phyloP scores from a whole-genome alignment of 2,888 invertebrate genomes.

The Drosophila pegasa region DNA sequence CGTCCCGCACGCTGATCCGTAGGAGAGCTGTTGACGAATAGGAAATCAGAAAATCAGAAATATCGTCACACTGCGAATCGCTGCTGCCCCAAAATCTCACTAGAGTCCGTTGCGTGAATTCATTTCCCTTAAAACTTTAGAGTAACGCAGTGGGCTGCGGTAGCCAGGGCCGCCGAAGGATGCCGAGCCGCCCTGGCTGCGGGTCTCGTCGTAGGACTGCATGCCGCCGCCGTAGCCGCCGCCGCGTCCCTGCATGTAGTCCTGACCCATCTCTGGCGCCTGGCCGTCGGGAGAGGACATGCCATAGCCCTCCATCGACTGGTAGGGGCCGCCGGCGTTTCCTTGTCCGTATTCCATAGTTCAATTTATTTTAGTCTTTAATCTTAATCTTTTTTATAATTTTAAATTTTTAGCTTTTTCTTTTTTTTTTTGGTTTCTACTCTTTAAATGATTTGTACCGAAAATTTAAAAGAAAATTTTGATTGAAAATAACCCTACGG shows the following conservation, averaged over 20 bases:
- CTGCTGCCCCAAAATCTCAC: no score
- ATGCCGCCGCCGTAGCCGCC: slow-evolving; percentile 29
- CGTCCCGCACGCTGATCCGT: slow-evolving; percentile 45
- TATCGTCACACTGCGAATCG: no score
- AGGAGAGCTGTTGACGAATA: slow-evolving; percentile 45
- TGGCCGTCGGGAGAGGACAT: slow-evolving; percentile 54
- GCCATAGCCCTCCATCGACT: slow-evolving; percentile 48
- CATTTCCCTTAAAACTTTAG: slow-evolving; percentile 63
- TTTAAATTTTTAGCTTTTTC: not conserved
- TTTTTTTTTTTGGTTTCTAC: not conserved
- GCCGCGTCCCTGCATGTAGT: slow-evolving; percentile 35
- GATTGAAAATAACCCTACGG: slow-evolving; percentile 7
- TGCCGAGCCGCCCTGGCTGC: slow-evolving; percentile 53
- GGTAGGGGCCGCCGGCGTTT: slow-evolving; percentile 40
- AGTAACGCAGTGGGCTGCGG: slow-evolving; percentile 63
- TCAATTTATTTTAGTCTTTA: not conserved
- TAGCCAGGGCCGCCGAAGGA: slow-evolving; percentile 65
- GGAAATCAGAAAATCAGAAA: not conserved
- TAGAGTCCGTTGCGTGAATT: slow-evolving; percentile 69
- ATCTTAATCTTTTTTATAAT: not conserved
- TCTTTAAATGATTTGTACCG: slow-evolving; percentile 9
- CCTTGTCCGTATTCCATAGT: slow-evolving; percentile 59
- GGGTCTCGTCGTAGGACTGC: slow-evolving; percentile 49
- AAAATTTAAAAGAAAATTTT: slow-evolving; percentile 24
- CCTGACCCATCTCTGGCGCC: slow-evolving; percentile 50